Evolutionary conservation across 1,140 invertebrate species (phyloP).

Genomic region (Pristionchus pacificus): DNA sequence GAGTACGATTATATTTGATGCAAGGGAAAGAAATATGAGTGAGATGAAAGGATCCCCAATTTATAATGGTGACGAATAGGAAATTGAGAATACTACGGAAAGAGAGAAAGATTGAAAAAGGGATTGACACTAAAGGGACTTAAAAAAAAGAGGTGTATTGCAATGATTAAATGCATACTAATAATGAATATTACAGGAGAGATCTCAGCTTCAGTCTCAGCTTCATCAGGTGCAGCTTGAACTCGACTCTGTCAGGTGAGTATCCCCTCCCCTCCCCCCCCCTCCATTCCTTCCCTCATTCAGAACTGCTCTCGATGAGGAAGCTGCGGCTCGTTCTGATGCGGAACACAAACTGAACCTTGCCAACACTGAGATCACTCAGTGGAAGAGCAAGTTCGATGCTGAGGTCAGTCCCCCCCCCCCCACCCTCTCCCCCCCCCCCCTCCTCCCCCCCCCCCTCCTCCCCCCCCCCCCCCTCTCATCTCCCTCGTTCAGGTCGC

Average conservation of each 20-base stretch:
- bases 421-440: no score
- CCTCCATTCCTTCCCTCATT: no score
- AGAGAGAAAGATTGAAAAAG: no score
- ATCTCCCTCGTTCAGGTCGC: conserved; percentile 60
- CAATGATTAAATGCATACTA: no score
- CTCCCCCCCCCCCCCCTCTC: neutral
- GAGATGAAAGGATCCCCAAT: neutral
- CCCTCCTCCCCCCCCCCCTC: no score
- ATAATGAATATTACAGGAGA: conserved; percentile 69
- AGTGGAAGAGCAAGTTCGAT: conserved; percentile 87
- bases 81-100: no score
- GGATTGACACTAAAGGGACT: no score
- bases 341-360: conserved; percentile 88
- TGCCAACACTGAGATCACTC: conserved; percentile 77
- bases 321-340: conserved; percentile 87
- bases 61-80: no score
- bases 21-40: neutral
- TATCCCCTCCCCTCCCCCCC: conserved; percentile 65
- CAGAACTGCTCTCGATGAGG: conserved; percentile 84
- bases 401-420: conserved; percentile 64
- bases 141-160: no score
- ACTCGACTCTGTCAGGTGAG: conserved; percentile 71
- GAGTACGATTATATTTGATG: conserved; percentile 61
- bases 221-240: conserved; percentile 85
- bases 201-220: conserved; percentile 77